Conservation (phyloP, 2,888 invertebrate species). For the Lasioglossum zephyrum region DNA sequence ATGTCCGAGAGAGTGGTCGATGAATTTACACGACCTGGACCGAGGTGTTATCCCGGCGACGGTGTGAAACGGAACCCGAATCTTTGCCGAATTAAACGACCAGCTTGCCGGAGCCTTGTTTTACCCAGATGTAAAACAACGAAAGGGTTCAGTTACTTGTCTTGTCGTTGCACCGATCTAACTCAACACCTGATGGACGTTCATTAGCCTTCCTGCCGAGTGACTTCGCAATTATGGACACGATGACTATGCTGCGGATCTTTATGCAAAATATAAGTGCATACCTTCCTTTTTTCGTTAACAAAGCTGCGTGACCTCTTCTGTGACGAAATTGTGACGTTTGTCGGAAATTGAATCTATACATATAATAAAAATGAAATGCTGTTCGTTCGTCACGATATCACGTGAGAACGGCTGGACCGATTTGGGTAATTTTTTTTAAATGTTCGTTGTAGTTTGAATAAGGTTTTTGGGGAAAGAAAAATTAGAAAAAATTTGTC, state of each 20-base stretch:
- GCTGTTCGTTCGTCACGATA: no score
- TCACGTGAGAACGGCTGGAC: no score
- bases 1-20: constrained; percentile 63
- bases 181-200: neutral
- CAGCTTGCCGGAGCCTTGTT: neutral
- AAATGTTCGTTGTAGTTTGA: no score
- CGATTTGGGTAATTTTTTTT: no score
- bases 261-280: no score
- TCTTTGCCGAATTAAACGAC: constrained; percentile 25
- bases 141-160: neutral
- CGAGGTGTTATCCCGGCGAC: constrained; percentile 23
- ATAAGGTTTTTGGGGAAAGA: no score
- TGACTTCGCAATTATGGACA: neutral
- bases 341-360: no score
- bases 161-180: neutral
- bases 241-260: neutral
- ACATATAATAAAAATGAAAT: no score
- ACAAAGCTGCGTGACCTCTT: no score
- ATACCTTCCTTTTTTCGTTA: neutral
- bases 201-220: neutral
- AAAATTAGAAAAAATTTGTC: no score
- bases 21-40: constrained; percentile 65
- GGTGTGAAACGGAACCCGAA: constrained; percentile 27
- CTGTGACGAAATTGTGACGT: no score
- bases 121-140: neutral